Evolutionary conservation across 2,888 invertebrate species (phyloP), one percentile per base, ranked within the genome.

Genomic region (Patella pellucida): DNA sequence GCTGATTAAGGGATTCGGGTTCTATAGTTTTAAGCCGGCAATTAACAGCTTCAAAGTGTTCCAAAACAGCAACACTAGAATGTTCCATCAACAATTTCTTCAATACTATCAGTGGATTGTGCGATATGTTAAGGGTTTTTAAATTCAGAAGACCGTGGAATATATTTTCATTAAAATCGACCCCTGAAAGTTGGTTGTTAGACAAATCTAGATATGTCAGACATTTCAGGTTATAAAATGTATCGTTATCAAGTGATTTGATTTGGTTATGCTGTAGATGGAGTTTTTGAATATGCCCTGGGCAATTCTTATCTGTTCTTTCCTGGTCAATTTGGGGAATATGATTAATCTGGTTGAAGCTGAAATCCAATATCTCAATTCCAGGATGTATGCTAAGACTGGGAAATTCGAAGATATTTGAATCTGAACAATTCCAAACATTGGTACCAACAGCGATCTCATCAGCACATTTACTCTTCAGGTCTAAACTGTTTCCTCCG

Each of bases 181-280:
- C 51, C 15, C 71, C 71, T 19, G 51, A 72, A 72, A 78, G 71
- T 23, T 31, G 68, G 70, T 78, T 78, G 68, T 70, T 51, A 14
- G 78, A 74, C 11, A 78, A 70, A 71, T 78, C 74, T 19, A 78
- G 72, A 15, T n/a, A 7, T 7, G 52, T 62, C n/a, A 78, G 74
- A 62, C 78, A 78, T 19, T 71, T 52, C 3, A 78, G 70, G 50
- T 56, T 54, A 16, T 15, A 51, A 69, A 78, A 78, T 27, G 71
- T 74, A 31, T 74, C 70, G 11, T 72, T 50, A 14, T 71, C 71
- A 15, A 78, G 50, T 62, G 27, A 31, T 52, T 71, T 70, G 68
- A 78, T 74, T 27, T 72, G 68, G 70, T 78, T 78, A 71, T 76
- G 50, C 2, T 74, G 72, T 1, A 78, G 76, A 9, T 52, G 52